Evolutionary conservation across 2,888 invertebrate genomes (phyloP), one percentile per base, ranked within the genome.

Genomic region (Drosophila mimica): DNA sequence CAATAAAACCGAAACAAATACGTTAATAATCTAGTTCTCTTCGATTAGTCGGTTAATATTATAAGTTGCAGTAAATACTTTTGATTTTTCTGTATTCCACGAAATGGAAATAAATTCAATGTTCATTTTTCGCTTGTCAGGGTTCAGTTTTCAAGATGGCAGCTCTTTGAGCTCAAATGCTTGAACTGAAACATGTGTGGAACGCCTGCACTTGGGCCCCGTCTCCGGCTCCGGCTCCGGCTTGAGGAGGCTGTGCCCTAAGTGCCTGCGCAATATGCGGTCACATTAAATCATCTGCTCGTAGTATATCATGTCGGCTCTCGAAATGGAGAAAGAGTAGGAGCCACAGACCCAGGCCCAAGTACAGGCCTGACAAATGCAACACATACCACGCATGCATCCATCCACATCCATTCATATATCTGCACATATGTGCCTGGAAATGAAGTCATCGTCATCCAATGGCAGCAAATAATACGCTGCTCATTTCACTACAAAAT

Each of bases 201-300:
- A 69, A 74, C 76, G 83, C 74, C 68, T 85, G 83, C 51, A 69
- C 69, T 74, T 64, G 61, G 70, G 51, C 49, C 52, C 70, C 67
- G 69, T 63, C 71, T 61, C 48, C 60, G 67, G 31, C 25, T 53
- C 46, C 33, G 25, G n/a, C n/a, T n/a, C n/a, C n/a, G 36, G 51
- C 34, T 65, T 33, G 36, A 59, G 58, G 48, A 63, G 82, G 72
- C 71, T 82, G 74, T 73, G 75, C 60, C 70, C 70, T 82, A 77
- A 71, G 83, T 88, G 74, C 36, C 64, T 61, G 70, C 77, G 61
- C 72, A 74, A 74, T 89, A 82, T 84, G 89, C 79, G 90, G 91
- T 91, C 77, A 80, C 90, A 82, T 88, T 89, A 90, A 89, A 90
- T 89, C 91, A 91, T 89, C 84, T 89, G 88, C 82, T 90, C 70